A percentile compares a stretch with the other conserved stretches of the same genome.
These are phyloP conservation scores for Semaprochilodus insignis DNA, from an alignment of 2,797 vertebrate genomes.

Conservation along the genomic window DNA sequence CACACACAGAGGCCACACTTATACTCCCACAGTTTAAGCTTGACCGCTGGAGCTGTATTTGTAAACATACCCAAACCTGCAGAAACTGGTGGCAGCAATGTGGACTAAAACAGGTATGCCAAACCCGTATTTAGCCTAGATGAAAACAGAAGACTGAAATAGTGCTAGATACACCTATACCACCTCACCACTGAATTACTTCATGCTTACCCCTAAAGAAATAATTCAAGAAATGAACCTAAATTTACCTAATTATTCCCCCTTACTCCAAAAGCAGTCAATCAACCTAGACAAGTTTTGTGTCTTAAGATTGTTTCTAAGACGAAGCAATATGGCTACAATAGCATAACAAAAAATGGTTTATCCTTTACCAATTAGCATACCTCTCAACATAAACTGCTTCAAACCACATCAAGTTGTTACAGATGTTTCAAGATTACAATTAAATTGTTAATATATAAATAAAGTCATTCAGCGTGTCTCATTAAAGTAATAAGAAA, in stretches of 20 bases:
- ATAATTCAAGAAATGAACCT: background rate
- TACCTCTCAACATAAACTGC: too few relatives aligned
- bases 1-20: slow-evolving; percentile 6
- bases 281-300: background rate
- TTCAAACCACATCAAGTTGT: too few relatives aligned
- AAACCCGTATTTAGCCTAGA: background rate
- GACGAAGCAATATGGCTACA: too few relatives aligned
- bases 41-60: background rate
- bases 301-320: background rate
- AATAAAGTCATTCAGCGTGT: too few relatives aligned
- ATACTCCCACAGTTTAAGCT: background rate
- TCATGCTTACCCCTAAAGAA: background rate
- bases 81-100: background rate
- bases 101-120: background rate
- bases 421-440: too few relatives aligned
- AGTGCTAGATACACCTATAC: background rate
- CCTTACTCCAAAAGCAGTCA: background rate
- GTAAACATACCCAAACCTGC: background rate
- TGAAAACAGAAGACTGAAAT: background rate
- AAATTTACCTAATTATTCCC: background rate
- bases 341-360: background rate
- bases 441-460: too few relatives aligned
- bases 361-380: background rate
- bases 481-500: too few relatives aligned
- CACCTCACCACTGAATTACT: too few relatives aligned